Conservation (phyloP, 2,888 invertebrate species). For the Drosophila gaucha region DNA sequence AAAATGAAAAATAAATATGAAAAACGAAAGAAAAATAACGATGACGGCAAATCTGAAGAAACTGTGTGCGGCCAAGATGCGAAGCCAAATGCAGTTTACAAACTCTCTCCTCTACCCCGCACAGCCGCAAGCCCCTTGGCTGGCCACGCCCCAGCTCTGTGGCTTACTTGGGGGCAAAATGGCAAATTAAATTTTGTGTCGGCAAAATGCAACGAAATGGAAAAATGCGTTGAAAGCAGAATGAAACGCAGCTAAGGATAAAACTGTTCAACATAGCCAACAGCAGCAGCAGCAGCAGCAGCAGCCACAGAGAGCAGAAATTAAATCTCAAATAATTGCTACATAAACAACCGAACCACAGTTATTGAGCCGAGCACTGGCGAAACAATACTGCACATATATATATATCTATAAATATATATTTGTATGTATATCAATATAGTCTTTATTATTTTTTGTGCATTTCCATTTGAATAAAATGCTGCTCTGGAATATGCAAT, state of each 20-base stretch:
- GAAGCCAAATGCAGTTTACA: constrained; percentile 67
- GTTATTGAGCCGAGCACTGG: constrained; percentile 37
- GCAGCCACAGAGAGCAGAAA: constrained; percentile 44
- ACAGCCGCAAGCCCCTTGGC: background rate
- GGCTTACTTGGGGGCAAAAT: constrained; percentile 63
- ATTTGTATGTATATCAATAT: background rate
- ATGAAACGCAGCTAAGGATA: constrained; percentile 29
- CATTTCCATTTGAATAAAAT: constrained; percentile 33
- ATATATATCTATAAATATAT: background rate
- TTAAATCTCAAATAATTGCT: constrained; percentile 65
- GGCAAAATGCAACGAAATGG: constrained; percentile 70
- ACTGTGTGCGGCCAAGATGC: constrained; percentile 40
- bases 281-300: constrained; percentile 7
- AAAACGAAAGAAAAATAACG: constrained; percentile 34
- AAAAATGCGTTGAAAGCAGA: constrained; percentile 60
- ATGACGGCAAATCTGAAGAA: constrained; percentile 34
- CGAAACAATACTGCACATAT: background rate
- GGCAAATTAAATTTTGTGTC: constrained; percentile 72
- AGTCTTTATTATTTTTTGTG: constrained; percentile 13
- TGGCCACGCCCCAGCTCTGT: constrained; percentile 46
- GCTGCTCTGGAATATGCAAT: constrained; percentile 64
- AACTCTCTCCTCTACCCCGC: background rate
- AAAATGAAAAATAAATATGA: constrained; percentile 78
- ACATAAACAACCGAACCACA: constrained; percentile 58
- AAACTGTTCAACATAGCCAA: constrained; percentile 17